These are phyloP conservation scores for Harpalus rubripes DNA, from an alignment of 2,888 invertebrate genomes.

Conservation along the genomic window DNA sequence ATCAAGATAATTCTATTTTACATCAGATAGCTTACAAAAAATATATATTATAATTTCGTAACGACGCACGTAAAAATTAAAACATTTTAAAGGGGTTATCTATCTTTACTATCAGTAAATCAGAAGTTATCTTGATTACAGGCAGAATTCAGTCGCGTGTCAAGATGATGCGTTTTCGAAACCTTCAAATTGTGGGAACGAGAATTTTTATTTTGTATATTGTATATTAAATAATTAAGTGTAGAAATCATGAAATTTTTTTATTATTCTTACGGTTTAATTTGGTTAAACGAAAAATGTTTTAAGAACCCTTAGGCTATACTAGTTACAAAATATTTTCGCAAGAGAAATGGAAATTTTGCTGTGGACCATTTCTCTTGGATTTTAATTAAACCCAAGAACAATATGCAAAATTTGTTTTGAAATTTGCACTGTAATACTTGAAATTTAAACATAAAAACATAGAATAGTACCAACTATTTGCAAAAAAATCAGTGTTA, in stretches of 20 bases:
- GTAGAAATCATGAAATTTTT: constrained; percentile 27
- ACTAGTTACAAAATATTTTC: constrained; percentile 32
- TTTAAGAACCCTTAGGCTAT: constrained; percentile 31
- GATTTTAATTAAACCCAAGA: neutral
- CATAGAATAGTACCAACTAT: neutral
- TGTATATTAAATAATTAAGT: constrained; percentile 20
- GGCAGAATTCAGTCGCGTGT: constrained; percentile 31
- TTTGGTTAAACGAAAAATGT: constrained; percentile 12
- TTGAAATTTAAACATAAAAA: neutral
- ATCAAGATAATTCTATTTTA: constrained; percentile 32
- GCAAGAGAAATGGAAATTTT: constrained; percentile 51
- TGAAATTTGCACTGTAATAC: neutral
- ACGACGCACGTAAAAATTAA: constrained; percentile 38
- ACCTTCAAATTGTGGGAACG: constrained; percentile 13
- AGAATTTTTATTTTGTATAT: constrained; percentile 21
- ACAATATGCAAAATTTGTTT: constrained; percentile 12
- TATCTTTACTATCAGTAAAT: constrained; percentile 45
- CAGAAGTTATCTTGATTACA: constrained; percentile 41
- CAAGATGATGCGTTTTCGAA: neutral
- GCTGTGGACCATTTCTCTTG: constrained; percentile 34
- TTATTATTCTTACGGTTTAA: constrained; percentile 15
- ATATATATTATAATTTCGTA: constrained; percentile 34
- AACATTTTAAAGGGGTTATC: constrained; percentile 46
- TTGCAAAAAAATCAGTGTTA: neutral
- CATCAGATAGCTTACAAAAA: constrained; percentile 35